phyloP scores from a whole-genome alignment of 2,113 vertebrate species.

The Planiliza haematocheilus region DNA sequence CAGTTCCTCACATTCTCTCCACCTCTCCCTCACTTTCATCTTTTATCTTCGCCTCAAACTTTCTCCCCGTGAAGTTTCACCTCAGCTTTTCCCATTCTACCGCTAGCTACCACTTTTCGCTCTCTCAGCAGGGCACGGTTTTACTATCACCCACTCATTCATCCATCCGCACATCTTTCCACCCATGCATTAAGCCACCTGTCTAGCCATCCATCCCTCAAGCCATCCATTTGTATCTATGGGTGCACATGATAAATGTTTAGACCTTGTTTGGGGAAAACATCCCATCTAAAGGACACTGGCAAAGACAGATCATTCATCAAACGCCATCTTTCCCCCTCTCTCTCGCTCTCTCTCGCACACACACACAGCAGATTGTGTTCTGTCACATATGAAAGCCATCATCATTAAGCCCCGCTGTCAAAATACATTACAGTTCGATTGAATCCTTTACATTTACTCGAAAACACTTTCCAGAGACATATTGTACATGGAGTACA shows the following conservation, averaged over 20 bases:
- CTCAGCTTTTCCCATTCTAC: neutral
- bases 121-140: slow-evolving; percentile 24
- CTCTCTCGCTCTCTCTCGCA: slow-evolving; percentile 18
- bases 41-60: neutral
- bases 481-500: neutral
- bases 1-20: neutral
- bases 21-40: slow-evolving; percentile 14
- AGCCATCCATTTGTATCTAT: slow-evolving; percentile 65
- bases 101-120: slow-evolving; percentile 3
- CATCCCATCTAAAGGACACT: slow-evolving; percentile 78
- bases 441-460: slow-evolving; percentile 24
- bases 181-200: slow-evolving; percentile 60
- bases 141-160: slow-evolving; percentile 21
- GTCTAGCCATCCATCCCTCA: slow-evolving; percentile 66
- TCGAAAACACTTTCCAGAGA: slow-evolving; percentile 33
- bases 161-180: slow-evolving; percentile 45
- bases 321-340: slow-evolving; percentile 39
- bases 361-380: slow-evolving; percentile 40
- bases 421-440: slow-evolving; percentile 48
- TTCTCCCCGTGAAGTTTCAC: neutral
- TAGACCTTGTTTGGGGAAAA: slow-evolving; percentile 80
- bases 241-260: slow-evolving; percentile 77
- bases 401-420: slow-evolving; percentile 61
- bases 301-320: slow-evolving; percentile 69
- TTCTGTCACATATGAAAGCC: slow-evolving; percentile 57